Conservation (phyloP, 2,888 invertebrate genomes). For the Galeruca laticollis region DNA sequence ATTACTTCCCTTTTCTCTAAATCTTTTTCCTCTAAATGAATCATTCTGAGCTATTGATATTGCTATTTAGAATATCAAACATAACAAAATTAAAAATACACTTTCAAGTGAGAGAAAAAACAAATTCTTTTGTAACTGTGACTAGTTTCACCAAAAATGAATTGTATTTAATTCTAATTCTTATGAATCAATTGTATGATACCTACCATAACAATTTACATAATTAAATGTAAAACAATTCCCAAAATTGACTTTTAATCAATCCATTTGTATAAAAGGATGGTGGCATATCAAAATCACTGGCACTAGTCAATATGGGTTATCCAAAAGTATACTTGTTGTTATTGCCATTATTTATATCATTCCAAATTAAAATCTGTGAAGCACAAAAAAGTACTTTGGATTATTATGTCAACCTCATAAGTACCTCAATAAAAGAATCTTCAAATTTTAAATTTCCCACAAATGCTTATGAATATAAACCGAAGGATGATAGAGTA, state of each 20-base stretch:
- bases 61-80: too few species aligned
- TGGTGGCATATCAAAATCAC: neutral
- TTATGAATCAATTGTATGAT: neutral
- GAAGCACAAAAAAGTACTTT: conserved; percentile 4
- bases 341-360: neutral
- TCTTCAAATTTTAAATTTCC: neutral
- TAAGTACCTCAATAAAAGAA: neutral
- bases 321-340: neutral
- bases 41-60: too few species aligned
- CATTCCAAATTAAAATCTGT: neutral
- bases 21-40: too few species aligned
- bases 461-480: neutral
- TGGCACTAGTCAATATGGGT: neutral
- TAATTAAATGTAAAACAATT: neutral
- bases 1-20: too few species aligned
- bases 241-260: neutral
- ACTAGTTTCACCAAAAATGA: too few species aligned
- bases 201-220: neutral
- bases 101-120: too few species aligned
- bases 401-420: neutral
- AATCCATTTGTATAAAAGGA: neutral
- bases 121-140: too few species aligned
- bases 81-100: too few species aligned
- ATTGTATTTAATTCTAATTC: neutral
- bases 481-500: neutral